Evolutionary conservation across 2,797 vertebrate genomes (phyloP).

Genomic region (Stomatorhinus walkeri): DNA sequence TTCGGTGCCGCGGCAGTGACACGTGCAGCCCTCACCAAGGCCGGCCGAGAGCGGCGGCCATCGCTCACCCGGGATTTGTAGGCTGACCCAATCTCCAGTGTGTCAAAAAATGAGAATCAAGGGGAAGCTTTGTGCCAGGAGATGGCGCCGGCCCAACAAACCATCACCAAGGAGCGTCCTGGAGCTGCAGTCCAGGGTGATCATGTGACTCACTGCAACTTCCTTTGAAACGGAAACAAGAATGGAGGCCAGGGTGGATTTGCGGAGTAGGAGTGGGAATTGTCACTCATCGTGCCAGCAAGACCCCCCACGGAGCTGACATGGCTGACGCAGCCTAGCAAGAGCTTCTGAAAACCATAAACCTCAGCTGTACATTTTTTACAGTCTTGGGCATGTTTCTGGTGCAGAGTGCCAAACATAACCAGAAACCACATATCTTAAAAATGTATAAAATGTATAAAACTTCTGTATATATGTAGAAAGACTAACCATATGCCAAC

Average conservation of each 20-base stretch:
- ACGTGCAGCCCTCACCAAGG: slow-evolving; percentile 28
- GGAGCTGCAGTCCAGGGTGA: not conserved
- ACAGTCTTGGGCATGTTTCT: not conserved
- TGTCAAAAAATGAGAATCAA: slow-evolving; percentile 32
- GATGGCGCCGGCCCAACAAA: not conserved
- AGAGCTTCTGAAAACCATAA: not conserved
- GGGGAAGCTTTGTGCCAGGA: not conserved
- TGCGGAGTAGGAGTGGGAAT: not conserved
- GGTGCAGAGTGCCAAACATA: not conserved
- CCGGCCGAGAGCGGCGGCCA: slow-evolving; percentile 30
- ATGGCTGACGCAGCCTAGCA: not conserved
- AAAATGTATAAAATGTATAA: slow-evolving; percentile 6
- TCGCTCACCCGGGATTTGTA: slow-evolving; percentile 36
- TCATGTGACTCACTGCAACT: not conserved
- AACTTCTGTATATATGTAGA: not conserved
- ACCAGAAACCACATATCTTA: not conserved
- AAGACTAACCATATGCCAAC: not conserved
- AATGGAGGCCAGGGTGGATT: not conserved
- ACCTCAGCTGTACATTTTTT: not conserved
- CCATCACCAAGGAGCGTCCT: not conserved
- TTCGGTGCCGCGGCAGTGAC: not conserved
- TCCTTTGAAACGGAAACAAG: not conserved
- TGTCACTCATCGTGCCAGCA: not conserved
- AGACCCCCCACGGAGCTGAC: not conserved
- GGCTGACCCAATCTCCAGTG: slow-evolving; percentile 42